A percentile compares a stretch with the other conserved stretches of the same genome.
These are phyloP conservation scores for Periparus ater DNA, from an alignment of 2,797 vertebrate species.

Conservation along the genomic window DNA sequence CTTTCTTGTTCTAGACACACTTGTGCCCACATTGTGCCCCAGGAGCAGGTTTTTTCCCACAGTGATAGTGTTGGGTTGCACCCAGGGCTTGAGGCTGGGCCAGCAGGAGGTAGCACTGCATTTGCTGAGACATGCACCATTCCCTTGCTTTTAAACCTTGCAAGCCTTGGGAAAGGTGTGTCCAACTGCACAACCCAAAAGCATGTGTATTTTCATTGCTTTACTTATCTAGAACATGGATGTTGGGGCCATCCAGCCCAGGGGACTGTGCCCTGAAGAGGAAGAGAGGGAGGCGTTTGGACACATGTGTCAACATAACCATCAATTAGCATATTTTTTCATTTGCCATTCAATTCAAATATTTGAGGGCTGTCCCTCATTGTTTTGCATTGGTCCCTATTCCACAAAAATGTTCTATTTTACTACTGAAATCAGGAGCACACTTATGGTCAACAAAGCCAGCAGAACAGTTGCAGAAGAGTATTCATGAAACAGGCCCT, in stretches of 20 bases:
- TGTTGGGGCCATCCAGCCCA: not conserved
- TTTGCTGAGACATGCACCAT: not conserved
- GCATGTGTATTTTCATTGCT: fast-evolving
- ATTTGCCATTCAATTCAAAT: not conserved
- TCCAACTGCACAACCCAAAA: not conserved
- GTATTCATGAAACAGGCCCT: not conserved
- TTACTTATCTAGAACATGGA: not conserved
- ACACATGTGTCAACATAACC: not conserved
- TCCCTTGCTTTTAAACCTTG: not conserved
- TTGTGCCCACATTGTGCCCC: not conserved
- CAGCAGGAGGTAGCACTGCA: not conserved
- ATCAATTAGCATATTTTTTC: not conserved
- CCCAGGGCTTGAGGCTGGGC: not conserved
- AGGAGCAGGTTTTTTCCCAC: not conserved
- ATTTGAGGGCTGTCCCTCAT: not conserved
- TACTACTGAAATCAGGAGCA: not conserved
- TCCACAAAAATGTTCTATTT: not conserved
- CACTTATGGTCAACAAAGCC: not conserved
- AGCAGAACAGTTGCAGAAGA: not conserved
- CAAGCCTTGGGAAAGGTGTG: not conserved
- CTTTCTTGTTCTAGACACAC: not conserved
- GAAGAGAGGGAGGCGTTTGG: not conserved
- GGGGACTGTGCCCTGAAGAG: not conserved
- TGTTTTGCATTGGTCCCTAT: not conserved
- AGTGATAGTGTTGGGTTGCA: not conserved